Percentiles rank a stretch among this genome's conserved stretches.
phyloP scores from a whole-genome alignment of 1,140 invertebrate species.

The Cotesia vestalis region DNA sequence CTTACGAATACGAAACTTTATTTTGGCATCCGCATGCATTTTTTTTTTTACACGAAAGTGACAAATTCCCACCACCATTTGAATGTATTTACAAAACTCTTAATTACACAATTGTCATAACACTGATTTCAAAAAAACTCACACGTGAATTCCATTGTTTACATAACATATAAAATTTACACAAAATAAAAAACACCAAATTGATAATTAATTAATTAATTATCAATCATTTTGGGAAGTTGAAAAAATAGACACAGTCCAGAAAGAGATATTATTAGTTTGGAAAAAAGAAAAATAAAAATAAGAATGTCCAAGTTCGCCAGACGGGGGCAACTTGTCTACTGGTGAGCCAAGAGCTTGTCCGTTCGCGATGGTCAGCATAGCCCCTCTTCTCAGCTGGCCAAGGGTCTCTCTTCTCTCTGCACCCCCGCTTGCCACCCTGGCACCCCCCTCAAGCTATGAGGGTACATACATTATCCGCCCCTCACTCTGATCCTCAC shows the following conservation, averaged over 20 bases:
- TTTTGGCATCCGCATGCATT: constrained; percentile 51
- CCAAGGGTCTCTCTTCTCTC: constrained; percentile 42
- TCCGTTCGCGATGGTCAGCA: constrained; percentile 58
- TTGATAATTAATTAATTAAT: too few species aligned
- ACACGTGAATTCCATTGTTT: too few species aligned
- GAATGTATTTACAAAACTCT: constrained; percentile 20
- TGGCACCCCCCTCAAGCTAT: constrained; percentile 33
- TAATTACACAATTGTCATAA: too few species aligned
- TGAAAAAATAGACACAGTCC: not conserved
- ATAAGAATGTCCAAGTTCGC: constrained; percentile 46
- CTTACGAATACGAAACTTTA: constrained; percentile 54
- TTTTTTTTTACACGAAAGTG: constrained; percentile 51
- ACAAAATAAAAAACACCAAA: too few species aligned
- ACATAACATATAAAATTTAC: too few species aligned
- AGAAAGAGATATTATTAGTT: not conserved
- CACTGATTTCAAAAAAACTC: too few species aligned
- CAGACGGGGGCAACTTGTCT: constrained; percentile 57
- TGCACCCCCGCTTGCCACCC: constrained; percentile 39
- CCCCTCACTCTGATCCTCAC: constrained; percentile 47
- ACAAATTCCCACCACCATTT: constrained; percentile 55
- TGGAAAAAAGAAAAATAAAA: constrained; percentile 22
- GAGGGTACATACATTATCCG: constrained; percentile 64
- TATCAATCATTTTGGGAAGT: not conserved
- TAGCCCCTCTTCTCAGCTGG: constrained; percentile 54
- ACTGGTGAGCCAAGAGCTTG: constrained; percentile 54